phyloP scores from a whole-genome alignment of 2,888 invertebrate species.

The Epicampocera succincta region DNA sequence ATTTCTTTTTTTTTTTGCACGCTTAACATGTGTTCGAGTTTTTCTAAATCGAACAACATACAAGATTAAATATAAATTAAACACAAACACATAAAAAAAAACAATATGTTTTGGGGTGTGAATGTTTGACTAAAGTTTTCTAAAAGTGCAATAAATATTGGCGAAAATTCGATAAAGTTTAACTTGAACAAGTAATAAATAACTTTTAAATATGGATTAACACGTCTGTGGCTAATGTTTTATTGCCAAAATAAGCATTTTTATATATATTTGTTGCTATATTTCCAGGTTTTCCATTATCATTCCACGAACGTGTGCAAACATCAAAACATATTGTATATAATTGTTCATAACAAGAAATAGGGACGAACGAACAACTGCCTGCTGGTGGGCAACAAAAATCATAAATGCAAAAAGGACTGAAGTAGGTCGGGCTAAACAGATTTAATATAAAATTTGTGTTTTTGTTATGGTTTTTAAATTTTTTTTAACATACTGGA shows the following conservation, averaged over 20 bases:
- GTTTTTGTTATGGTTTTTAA: too few species aligned
- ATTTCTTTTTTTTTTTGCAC: constrained; percentile 16
- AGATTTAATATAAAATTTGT: too few species aligned
- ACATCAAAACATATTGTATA: too few species aligned
- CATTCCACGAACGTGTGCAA: too few species aligned
- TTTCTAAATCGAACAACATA: constrained; percentile 37
- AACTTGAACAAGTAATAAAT: constrained; percentile 61
- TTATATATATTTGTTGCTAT: not conserved
- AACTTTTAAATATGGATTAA: constrained; percentile 65
- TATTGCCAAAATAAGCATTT: constrained; percentile 30
- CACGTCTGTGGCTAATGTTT: constrained; percentile 66
- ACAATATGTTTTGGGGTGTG: constrained; percentile 18
- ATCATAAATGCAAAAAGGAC: too few species aligned
- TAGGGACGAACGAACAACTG: too few species aligned
- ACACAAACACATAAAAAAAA: not conserved
- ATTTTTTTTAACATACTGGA: too few species aligned
- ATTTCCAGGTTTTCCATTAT: not conserved
- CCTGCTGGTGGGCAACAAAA: too few species aligned
- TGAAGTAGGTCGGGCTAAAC: too few species aligned
- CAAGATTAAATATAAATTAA: constrained; percentile 21
- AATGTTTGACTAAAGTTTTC: constrained; percentile 35
- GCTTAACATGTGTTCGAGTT: constrained; percentile 54
- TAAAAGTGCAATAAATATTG: constrained; percentile 64
- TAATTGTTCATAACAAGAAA: too few species aligned
- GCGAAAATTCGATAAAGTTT: constrained; percentile 60